Conservation (phyloP, 2,888 invertebrate genomes). For the Petrophora chlorosata region DNA sequence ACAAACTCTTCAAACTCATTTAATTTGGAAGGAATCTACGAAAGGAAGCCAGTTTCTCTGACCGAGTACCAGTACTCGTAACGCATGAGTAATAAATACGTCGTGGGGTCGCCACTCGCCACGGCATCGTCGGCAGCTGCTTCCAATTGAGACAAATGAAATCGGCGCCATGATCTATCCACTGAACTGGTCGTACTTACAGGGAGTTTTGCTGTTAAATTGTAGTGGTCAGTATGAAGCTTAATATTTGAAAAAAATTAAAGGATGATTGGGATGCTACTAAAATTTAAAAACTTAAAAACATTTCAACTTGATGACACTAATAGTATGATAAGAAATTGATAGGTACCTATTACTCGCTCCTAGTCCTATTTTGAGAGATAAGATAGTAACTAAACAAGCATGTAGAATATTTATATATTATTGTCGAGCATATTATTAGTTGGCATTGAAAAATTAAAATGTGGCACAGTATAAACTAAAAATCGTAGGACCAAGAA, state of each 20-base stretch:
- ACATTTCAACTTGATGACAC: neutral
- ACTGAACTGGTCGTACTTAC: slow-evolving; percentile 7
- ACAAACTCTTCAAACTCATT: too few relatives aligned
- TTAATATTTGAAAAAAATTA: too few relatives aligned
- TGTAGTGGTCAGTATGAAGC: neutral
- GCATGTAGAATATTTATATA: too few relatives aligned
- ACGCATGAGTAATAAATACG: slow-evolving; percentile 48
- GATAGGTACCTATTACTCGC: slow-evolving; percentile 4
- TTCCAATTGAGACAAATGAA: slow-evolving; percentile 73
- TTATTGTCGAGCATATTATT: too few relatives aligned
- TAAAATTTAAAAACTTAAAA: too few relatives aligned
- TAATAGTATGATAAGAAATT: slow-evolving; percentile 1
- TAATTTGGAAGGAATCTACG: slow-evolving; percentile 21
- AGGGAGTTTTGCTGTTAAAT: neutral
- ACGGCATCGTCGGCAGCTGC: slow-evolving; percentile 64
- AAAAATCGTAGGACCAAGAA: neutral
- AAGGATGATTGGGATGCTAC: too few relatives aligned
- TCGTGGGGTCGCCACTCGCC: slow-evolving; percentile 44
- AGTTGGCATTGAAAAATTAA: too few relatives aligned
- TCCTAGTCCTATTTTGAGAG: slow-evolving; percentile 7
- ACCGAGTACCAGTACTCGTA: too few relatives aligned
- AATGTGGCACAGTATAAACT: neutral
- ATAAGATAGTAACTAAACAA: slow-evolving; percentile 9
- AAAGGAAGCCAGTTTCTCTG: slow-evolving; percentile 17
- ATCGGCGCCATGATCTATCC: slow-evolving; percentile 59